Conservation (phyloP, 2,113 vertebrate genomes). For the Chiloscyllium plagiosum region DNA sequence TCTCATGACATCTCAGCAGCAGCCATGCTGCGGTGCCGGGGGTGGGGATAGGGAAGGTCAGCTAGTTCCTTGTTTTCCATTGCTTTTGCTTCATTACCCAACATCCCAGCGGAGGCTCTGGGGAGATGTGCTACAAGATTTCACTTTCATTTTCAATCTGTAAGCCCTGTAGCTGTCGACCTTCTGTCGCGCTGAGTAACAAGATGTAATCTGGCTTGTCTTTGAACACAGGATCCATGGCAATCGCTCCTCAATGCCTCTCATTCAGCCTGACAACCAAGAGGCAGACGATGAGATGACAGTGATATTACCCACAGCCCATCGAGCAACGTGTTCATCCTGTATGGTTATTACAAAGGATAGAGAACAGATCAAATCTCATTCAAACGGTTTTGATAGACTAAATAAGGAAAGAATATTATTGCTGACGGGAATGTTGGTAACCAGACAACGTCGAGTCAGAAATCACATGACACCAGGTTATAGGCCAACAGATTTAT, state of each 20-base stretch:
- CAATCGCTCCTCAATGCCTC: not conserved
- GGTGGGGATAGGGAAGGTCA: not conserved
- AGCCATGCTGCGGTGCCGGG: not conserved
- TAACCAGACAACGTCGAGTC: not conserved
- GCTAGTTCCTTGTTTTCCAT: not conserved
- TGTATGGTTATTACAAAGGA: not conserved
- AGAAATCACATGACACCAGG: too few species aligned
- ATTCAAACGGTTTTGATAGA: not conserved
- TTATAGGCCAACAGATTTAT: too few species aligned
- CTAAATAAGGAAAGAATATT: not conserved
- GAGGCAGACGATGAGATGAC: not conserved
- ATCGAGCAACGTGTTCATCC: not conserved
- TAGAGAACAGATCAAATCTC: not conserved
- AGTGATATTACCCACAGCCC: not conserved
- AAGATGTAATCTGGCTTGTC: conserved; percentile 9
- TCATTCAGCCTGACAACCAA: not conserved
- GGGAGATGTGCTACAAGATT: conserved; percentile 25
- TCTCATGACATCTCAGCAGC: not conserved
- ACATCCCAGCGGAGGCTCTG: not conserved
- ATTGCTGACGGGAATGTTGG: not conserved
- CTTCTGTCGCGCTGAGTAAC: not conserved
- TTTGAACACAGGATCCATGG: not conserved
- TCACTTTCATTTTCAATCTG: conserved; percentile 26
- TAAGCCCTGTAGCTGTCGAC: conserved; percentile 22
- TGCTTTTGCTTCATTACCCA: conserved; percentile 23